Evolutionary conservation across 2,888 invertebrate genomes (phyloP).

Genomic region (Ectobius pallidus): DNA sequence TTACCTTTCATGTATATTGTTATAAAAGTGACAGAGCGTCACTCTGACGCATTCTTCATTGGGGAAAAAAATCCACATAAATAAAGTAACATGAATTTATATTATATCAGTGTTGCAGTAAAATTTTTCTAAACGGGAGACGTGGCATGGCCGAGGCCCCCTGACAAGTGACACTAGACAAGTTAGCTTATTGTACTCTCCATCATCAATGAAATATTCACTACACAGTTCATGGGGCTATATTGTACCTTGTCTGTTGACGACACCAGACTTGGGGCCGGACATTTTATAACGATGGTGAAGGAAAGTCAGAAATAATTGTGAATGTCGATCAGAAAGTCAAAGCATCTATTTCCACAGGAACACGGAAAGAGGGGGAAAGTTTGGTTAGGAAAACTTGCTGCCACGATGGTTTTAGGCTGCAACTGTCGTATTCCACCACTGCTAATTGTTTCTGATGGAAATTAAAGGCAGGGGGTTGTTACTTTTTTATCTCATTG

Average conservation of each 20-base stretch:
- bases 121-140: background rate
- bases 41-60: background rate
- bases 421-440: background rate
- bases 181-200: background rate
- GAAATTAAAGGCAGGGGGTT: slow-evolving; percentile 26
- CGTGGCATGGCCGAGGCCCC: background rate
- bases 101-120: background rate
- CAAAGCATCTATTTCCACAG: background rate
- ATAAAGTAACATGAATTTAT: background rate
- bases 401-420: too few species aligned
- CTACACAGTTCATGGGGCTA: background rate
- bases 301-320: slow-evolving; percentile 13
- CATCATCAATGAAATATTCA: background rate
- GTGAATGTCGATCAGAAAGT: slow-evolving; percentile 10
- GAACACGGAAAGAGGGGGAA: background rate
- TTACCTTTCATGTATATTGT: background rate
- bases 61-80: background rate
- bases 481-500: slow-evolving; percentile 21
- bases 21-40: too few species aligned
- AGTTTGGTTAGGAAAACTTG: too few species aligned
- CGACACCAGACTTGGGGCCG: too few species aligned
- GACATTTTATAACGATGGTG: slow-evolving; percentile 1
- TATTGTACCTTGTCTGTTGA: background rate
- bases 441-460: background rate
- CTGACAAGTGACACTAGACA: background rate